Percentiles rank a stretch among this genome's conserved stretches.
Conservation (phyloP, 2,888 invertebrate species). For the Pseudoips prasinana region DNA sequence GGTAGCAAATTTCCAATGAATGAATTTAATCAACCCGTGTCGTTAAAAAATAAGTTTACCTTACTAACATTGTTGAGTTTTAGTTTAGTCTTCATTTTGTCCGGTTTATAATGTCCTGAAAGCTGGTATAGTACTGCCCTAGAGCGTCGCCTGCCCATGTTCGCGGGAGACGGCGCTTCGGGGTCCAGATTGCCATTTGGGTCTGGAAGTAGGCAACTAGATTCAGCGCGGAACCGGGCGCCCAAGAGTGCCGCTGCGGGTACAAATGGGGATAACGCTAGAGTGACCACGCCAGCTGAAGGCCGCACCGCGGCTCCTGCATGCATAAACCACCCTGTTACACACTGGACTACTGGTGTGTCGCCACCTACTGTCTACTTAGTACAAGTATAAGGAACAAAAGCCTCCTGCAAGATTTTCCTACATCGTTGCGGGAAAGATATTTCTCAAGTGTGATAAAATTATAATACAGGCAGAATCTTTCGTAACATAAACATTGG, state of each 20-base stretch:
- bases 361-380: conserved; percentile 29
- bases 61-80: conserved; percentile 96
- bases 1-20: too few relatives aligned
- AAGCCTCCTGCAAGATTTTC: conserved; percentile 29
- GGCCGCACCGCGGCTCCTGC: conserved; percentile 82
- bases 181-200: conserved; percentile 91
- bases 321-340: conserved; percentile 80
- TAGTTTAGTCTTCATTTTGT: conserved; percentile 95
- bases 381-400: conserved; percentile 24
- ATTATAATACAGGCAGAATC: conserved; percentile 4
- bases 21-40: conserved; percentile 1
- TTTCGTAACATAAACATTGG: too few relatives aligned
- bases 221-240: conserved; percentile 90
- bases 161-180: conserved; percentile 90
- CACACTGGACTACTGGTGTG: conserved; percentile 32
- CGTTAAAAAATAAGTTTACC: conserved; percentile 46
- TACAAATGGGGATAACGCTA: conserved; percentile 83
- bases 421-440: conserved; percentile 19
- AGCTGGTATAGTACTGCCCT: conserved; percentile 97
- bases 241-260: conserved; percentile 90
- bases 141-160: conserved; percentile 95
- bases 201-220: conserved; percentile 91
- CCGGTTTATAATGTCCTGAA: conserved; percentile 97
- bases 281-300: conserved; percentile 82
- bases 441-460: conserved; percentile 15